phyloP scores from a whole-genome alignment of 1,140 invertebrate species.

The Camponotus vicinus region DNA sequence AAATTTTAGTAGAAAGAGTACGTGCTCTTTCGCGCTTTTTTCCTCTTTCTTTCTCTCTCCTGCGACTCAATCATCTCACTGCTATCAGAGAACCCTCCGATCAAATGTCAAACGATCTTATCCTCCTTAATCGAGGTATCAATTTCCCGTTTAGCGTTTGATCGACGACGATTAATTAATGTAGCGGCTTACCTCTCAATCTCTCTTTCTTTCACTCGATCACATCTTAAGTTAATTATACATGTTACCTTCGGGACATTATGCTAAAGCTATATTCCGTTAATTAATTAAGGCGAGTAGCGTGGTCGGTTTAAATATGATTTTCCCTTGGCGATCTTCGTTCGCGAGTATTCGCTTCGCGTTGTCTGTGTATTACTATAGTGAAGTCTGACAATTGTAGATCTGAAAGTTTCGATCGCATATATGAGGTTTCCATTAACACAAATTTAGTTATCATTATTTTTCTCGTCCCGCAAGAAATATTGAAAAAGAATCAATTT shows the following conservation, averaged over 20 bases:
- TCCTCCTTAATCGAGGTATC: conserved; percentile 6
- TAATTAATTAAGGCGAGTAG: conserved; percentile 78
- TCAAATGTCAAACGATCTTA: conserved; percentile 57
- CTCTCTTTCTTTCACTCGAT: conserved; percentile 29
- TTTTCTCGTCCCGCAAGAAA: conserved; percentile 1
- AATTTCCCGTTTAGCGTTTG: conserved; percentile 40
- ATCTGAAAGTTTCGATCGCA: conserved; percentile 16
- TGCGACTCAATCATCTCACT: conserved; percentile 22
- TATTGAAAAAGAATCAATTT: background rate
- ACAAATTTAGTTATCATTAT: conserved; percentile 14
- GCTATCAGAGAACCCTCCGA: background rate
- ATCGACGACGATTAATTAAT: conserved; percentile 66
- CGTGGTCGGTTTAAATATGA: conserved; percentile 75
- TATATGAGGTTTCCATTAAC: conserved; percentile 6
- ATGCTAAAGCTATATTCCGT: conserved; percentile 74
- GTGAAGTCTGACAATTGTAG: conserved; percentile 33
- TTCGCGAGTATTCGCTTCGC: conserved; percentile 49
- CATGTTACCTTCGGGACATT: conserved; percentile 70
- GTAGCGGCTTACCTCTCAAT: conserved; percentile 34
- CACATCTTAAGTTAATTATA: conserved; percentile 68
- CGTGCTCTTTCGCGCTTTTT: background rate
- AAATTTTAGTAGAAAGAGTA: conserved; percentile 25
- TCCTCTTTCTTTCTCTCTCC: background rate
- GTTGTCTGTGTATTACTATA: background rate
- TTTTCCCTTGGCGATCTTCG: conserved; percentile 66